A percentile compares a stretch with the other conserved stretches of the same genome.
These are phyloP conservation scores for Cathartes aura DNA, from an alignment of 2,113 vertebrate species.

Conservation along the genomic window DNA sequence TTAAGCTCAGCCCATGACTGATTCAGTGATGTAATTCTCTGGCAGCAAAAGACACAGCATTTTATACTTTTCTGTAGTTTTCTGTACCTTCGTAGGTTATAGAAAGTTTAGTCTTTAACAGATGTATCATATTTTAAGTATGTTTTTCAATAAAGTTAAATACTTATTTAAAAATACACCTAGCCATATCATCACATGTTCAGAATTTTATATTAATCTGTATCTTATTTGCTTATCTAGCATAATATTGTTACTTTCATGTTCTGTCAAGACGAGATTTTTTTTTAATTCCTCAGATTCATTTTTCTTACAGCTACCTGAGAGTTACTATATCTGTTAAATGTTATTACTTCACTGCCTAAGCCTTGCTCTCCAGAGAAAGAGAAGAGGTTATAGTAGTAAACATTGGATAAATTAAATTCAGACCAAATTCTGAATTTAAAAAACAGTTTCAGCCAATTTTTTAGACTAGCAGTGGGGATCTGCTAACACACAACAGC, in stretches of 20 bases:
- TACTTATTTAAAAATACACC: neutral
- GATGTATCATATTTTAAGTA: neutral
- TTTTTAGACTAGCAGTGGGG: constrained; percentile 1
- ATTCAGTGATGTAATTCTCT: neutral
- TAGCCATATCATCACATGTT: neutral
- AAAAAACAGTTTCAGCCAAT: neutral
- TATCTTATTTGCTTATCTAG: neutral
- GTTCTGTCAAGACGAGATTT: neutral
- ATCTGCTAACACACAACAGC: constrained; percentile 37
- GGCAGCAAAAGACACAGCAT: neutral
- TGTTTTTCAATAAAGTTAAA: neutral
- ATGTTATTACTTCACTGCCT: neutral
- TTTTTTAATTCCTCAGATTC: neutral
- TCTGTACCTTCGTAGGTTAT: neutral
- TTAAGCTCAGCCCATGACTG: neutral
- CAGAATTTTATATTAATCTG: neutral
- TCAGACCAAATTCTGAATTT: constrained; percentile 54
- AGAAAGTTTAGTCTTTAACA: neutral
- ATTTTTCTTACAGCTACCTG: neutral
- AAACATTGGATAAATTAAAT: constrained; percentile 51
- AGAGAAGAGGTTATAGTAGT: neutral
- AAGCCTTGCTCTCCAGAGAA: neutral
- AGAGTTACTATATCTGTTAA: neutral
- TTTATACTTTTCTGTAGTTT: neutral
- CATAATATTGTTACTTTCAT: neutral